A percentile compares a stretch with the other conserved stretches of the same genome.
Evolutionary conservation across 2,797 vertebrate genomes (phyloP).

Genomic region (Myoxocephalus aenaeus): DNA sequence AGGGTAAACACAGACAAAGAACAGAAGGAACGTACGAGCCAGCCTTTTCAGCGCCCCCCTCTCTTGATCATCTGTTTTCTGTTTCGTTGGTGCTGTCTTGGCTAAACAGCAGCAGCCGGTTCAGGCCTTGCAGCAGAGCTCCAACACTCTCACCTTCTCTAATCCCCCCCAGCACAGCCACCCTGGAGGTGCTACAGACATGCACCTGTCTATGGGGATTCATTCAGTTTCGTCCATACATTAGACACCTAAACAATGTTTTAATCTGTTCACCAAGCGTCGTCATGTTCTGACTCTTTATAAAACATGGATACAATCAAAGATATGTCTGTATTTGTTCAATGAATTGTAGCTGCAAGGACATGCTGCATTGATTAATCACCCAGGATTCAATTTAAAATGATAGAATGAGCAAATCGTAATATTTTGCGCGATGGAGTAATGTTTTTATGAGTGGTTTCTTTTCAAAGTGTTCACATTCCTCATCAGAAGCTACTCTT

Average conservation of each 20-base stretch:
- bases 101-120: slow-evolving; percentile 77
- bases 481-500: no score
- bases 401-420: background rate
- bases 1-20: slow-evolving; percentile 76
- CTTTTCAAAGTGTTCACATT: no score
- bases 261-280: slow-evolving; percentile 20
- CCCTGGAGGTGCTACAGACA: slow-evolving; percentile 73
- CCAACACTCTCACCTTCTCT: slow-evolving; percentile 73
- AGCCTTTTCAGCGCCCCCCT: slow-evolving; percentile 51
- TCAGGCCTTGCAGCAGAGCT: slow-evolving; percentile 56
- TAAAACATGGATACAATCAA: background rate
- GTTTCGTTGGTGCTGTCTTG: slow-evolving; percentile 74
- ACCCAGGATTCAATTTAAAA: background rate
- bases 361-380: background rate
- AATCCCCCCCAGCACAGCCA: slow-evolving; percentile 67
- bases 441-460: no score
- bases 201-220: slow-evolving; percentile 73
- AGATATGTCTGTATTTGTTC: background rate
- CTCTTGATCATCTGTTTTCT: slow-evolving; percentile 81
- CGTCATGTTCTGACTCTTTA: slow-evolving; percentile 14
- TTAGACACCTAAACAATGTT: slow-evolving; percentile 14
- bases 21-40: slow-evolving; percentile 67
- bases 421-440: no score
- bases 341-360: background rate
- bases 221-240: slow-evolving; percentile 26